phyloP scores from a whole-genome alignment of 1,140 invertebrate species.

The Diachasmimorpha longicaudata region DNA sequence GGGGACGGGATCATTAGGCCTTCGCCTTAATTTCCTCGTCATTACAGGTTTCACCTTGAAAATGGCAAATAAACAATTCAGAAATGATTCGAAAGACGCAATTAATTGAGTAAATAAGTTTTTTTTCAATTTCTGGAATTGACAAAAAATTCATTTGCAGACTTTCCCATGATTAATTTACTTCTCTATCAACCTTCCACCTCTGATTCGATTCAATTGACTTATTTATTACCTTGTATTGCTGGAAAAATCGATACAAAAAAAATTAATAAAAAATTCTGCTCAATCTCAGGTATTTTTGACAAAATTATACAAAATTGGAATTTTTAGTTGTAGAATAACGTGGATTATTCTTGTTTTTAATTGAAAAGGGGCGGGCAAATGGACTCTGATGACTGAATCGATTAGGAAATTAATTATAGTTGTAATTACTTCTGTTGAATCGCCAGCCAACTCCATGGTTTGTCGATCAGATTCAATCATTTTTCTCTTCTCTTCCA shows the following conservation, averaged over 20 bases:
- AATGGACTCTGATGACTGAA: no score
- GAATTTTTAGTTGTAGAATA: no score
- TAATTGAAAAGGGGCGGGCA: background rate
- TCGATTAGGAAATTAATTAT: background rate
- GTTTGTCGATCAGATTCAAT: slow-evolving; percentile 87
- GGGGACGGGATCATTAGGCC: slow-evolving; percentile 93
- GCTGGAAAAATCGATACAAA: background rate
- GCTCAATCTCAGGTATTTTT: no score
- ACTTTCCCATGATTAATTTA: no score
- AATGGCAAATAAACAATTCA: background rate
- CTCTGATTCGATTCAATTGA: background rate
- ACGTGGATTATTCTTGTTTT: background rate
- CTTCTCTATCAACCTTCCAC: no score
- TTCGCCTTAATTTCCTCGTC: slow-evolving; percentile 86
- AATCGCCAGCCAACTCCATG: slow-evolving; percentile 87
- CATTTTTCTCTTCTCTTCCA: slow-evolving; percentile 89
- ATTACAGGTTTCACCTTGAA: slow-evolving; percentile 73
- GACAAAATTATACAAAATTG: no score
- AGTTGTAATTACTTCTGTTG: slow-evolving; percentile 70
- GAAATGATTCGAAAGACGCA: background rate
- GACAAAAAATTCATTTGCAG: background rate
- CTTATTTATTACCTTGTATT: background rate
- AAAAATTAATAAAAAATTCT: no score
- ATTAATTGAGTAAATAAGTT: background rate
- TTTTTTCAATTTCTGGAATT: background rate